A percentile compares a stretch with the other conserved stretches of the same genome.
phyloP scores from a whole-genome alignment of 2,888 invertebrate genomes.

The Merodon equestris region DNA sequence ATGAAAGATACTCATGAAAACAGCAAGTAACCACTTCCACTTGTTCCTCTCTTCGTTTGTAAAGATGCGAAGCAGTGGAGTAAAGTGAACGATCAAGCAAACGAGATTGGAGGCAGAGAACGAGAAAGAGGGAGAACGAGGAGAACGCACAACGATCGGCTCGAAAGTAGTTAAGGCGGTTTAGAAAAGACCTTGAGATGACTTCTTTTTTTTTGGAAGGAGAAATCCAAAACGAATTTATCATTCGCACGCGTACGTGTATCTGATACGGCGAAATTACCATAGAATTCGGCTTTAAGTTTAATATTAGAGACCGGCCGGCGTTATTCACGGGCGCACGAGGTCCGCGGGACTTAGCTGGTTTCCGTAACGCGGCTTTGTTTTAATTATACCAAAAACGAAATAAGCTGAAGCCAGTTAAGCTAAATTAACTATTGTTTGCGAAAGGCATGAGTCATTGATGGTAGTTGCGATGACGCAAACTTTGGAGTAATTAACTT shows the following conservation, averaged over 20 bases:
- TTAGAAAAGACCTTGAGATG: constrained; percentile 51
- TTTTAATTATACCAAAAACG: no score
- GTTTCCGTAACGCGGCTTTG: no score
- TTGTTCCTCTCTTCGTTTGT: constrained; percentile 23
- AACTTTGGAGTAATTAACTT: no score
- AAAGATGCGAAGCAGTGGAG: constrained; percentile 46
- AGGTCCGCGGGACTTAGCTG: no score
- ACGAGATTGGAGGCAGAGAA: constrained; percentile 19
- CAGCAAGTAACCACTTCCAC: constrained; percentile 43
- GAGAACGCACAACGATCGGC: constrained; percentile 34
- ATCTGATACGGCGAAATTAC: constrained; percentile 17
- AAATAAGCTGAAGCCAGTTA: no score
- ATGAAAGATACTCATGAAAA: constrained; percentile 5
- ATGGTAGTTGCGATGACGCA: no score
- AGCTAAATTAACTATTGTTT: no score
- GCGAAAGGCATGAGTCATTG: no score
- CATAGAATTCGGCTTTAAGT: constrained; percentile 4
- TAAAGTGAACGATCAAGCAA: constrained; percentile 16
- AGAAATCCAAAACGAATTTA: constrained; percentile 25
- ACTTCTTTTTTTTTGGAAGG: constrained; percentile 13
- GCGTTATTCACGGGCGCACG: no score
- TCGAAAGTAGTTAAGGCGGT: constrained; percentile 37
- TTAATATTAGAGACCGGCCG: no score
- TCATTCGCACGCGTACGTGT: not conserved
- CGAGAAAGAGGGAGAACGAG: constrained; percentile 14